Conservation (phyloP, 2,113 vertebrate genomes). For the Psittacus erithacus region DNA sequence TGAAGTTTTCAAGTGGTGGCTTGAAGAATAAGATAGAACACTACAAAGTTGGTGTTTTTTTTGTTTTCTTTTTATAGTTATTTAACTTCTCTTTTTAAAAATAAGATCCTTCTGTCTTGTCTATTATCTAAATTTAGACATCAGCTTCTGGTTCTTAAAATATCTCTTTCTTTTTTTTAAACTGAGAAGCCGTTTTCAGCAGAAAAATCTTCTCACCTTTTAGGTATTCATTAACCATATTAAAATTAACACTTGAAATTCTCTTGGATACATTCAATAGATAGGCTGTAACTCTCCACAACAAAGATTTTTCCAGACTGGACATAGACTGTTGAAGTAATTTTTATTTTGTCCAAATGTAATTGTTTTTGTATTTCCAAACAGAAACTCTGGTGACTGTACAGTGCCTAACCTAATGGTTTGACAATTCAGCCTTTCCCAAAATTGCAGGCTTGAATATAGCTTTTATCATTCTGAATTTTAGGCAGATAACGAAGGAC, state of each 20-base stretch:
- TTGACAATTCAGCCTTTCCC: background rate
- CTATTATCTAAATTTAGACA: background rate
- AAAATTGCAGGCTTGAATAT: background rate
- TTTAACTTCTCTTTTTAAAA: background rate
- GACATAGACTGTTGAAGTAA: background rate
- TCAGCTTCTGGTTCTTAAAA: background rate
- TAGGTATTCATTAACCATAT: background rate
- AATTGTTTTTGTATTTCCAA: background rate
- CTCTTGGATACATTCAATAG: background rate
- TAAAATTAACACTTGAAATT: background rate
- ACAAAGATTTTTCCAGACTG: background rate
- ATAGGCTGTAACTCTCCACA: background rate
- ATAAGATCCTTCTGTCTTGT: background rate
- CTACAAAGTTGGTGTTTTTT: rapidly evolving
- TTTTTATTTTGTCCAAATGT: background rate
- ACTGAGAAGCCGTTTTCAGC: background rate
- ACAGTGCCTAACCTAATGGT: background rate
- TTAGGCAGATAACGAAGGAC: background rate
- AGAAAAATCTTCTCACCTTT: background rate
- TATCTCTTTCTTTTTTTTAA: background rate
- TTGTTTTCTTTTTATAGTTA: background rate
- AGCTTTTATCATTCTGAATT: background rate
- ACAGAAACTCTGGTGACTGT: background rate
- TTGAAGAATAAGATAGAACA: background rate
- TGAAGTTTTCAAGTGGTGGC: background rate